Evolutionary conservation across 2,888 invertebrate genomes (phyloP), one percentile per base, ranked within the genome.

Genomic region (Acronicta psi): DNA sequence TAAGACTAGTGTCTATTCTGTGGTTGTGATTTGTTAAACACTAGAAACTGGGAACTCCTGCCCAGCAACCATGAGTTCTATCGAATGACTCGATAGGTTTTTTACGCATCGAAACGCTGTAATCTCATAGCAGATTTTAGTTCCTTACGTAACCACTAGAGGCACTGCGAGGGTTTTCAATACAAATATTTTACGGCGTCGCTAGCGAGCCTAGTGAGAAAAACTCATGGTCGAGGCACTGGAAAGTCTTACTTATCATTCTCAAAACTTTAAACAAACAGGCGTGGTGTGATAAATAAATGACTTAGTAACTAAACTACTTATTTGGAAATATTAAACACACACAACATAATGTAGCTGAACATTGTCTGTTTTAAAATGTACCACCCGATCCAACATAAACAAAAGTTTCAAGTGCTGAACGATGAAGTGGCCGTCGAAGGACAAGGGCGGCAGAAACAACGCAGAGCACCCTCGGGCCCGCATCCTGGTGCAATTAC

Each of bases 401-500:
- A 69, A 75, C 62, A 68, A 63, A 61, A 52, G 31, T 53, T 58
- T 66, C 11, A 54, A 62, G 58, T 69, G 60, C 36, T 58, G 65
- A 64, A 36, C 29, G 67, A 69, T 72, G 59, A 77, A 79, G 76
- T 73, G 62, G 64, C 61, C 25, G 74, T 46, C 54, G 69, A 65
- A 59, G 59, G 53, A 76, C 66, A 31, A 57, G 69, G 70, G 75
- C 61, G 56, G 64, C 59, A 58, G 61, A 44, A 44, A 17, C 42
- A 31, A 46, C 29, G 41, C 44, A 40, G 57, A 71, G 63, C 60
- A 54, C 63, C 69, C 78, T 72, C 52, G 58, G 46, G 51, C 84
- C 83, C 84, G 83, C 83, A 83, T 84, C 82, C 84, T 81, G 76
- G 53, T 66, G 64, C 66, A 71, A 75, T 71, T 79, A 77, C 67